A percentile compares a stretch with the other conserved stretches of the same genome.
Evolutionary conservation across 2,113 vertebrate genomes (phyloP).

Genomic region (Tragelaphus scriptus): DNA sequence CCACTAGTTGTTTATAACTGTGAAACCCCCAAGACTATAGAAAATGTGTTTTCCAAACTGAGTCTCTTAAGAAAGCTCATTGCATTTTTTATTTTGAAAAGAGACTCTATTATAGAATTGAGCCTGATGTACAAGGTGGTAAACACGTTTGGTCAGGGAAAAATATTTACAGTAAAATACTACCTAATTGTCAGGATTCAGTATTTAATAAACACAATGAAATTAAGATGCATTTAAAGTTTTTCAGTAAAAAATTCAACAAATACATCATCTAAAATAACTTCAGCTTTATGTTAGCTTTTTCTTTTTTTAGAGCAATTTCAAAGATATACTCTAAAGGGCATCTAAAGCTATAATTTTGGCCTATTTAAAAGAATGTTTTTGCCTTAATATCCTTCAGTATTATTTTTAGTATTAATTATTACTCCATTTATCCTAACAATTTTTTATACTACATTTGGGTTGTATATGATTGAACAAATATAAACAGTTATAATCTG

Average conservation of each 20-base stretch:
- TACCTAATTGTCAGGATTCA: background rate
- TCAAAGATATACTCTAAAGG: background rate
- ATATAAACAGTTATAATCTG: background rate
- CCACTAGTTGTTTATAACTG: background rate
- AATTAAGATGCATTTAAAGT: background rate
- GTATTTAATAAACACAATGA: background rate
- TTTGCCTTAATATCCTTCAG: background rate
- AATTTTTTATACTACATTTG: background rate
- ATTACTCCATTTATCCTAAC: background rate
- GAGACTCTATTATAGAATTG: background rate
- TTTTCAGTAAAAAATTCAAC: background rate
- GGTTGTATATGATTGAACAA: background rate
- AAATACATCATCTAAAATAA: background rate
- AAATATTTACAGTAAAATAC: background rate
- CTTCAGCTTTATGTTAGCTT: background rate
- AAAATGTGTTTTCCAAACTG: slow-evolving; percentile 6
- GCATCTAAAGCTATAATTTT: background rate
- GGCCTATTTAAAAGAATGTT: background rate
- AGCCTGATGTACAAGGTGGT: background rate
- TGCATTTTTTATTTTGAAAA: slow-evolving; percentile 19
- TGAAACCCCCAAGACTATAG: background rate
- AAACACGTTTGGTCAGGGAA: background rate
- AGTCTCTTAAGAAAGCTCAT: background rate
- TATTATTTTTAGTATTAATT: background rate
- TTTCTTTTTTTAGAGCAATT: background rate